Evolutionary conservation across 2,797 vertebrate species (phyloP).

Genomic region (Poeciliopsis turneri): DNA sequence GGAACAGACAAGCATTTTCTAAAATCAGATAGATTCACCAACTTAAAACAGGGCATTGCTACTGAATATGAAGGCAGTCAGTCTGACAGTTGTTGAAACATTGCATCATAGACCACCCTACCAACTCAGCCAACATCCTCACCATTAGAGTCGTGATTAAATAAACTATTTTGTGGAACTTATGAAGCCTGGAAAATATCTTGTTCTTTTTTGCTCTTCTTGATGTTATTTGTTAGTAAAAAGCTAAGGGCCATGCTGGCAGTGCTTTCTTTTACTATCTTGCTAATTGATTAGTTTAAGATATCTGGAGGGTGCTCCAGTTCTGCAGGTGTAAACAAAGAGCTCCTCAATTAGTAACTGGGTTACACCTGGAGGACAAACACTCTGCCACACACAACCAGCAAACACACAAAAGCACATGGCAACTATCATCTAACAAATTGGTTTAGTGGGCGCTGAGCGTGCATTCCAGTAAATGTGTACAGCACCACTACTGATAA

Average conservation of each 20-base stretch:
- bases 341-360: constrained; percentile 67
- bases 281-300: constrained; percentile 73
- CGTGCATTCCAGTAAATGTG: constrained; percentile 47
- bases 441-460: constrained; percentile 55
- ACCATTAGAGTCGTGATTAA: background rate
- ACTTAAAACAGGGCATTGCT: background rate
- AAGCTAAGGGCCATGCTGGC: constrained; percentile 38
- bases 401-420: constrained; percentile 32
- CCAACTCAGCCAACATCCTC: background rate
- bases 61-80: constrained; percentile 13
- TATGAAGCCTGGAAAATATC: background rate
- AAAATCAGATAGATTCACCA: constrained; percentile 4
- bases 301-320: constrained; percentile 65
- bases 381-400: constrained; percentile 28
- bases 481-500: constrained; percentile 50
- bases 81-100: constrained; percentile 18
- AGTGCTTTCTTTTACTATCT: constrained; percentile 46
- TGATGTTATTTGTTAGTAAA: constrained; percentile 9
- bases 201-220: constrained; percentile 4
- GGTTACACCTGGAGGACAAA: constrained; percentile 75
- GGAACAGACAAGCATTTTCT: constrained; percentile 8
- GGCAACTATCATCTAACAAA: constrained; percentile 50
- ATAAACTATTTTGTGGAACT: constrained; percentile 14
- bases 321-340: constrained; percentile 74
- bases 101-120: constrained; percentile 1